Base-by-base conservation (phyloP, 2,888 invertebrate genomes). In the Sicus ferrugineus region DNA sequence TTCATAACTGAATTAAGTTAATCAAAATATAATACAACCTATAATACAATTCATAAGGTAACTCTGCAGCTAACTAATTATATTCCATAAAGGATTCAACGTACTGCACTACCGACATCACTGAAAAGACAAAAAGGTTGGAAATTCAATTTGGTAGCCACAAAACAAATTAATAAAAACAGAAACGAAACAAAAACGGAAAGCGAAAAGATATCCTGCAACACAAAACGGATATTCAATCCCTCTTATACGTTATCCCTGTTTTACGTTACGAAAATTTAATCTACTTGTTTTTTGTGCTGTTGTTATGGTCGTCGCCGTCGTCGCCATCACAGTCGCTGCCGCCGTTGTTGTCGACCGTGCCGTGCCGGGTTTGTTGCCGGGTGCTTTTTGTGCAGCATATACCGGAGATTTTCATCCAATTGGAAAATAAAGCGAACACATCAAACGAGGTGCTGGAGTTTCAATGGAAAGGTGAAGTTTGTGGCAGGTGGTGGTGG, bases 301-400 rank as follows among this genome's bases (percentile, higher is more conserved):
- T 46, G 14, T 9, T 26, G 23, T 48, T 11, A 30, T 46, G 9
- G 19, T 63, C 48, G 50, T 52, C 23, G 16, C 14, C 54, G 26
- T 28, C 28, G 16, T 28, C 54, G 23, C 9, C 6, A n/a, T 52
- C 52, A 11, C 6, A 3, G 23, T 52, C 3, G 54, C 2, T 7
- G 16, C 2, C 7, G 28, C 28, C n/a, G 19, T 42, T 16, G 46
- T 46, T 16, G 46, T 46, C 19, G 11, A 26, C 7, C 26, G 23
- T 56, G 30, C 28, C 28, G 30, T 3, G n/a, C 26, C 56, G 52
- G 52, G 54, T n/a, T 65, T 59, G 48, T 59, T 59, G 67, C 48
- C 67, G 59, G 46, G 67, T 67, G 59, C 31, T 67, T 59, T 58
- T 67, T 67, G 58, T 66, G 56, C 58, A 48, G 11, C 66, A 42